Evolutionary conservation across 35 echinoderm and acorn worm genomes (phyloP).

Genomic region (Anneissia japonica): DNA sequence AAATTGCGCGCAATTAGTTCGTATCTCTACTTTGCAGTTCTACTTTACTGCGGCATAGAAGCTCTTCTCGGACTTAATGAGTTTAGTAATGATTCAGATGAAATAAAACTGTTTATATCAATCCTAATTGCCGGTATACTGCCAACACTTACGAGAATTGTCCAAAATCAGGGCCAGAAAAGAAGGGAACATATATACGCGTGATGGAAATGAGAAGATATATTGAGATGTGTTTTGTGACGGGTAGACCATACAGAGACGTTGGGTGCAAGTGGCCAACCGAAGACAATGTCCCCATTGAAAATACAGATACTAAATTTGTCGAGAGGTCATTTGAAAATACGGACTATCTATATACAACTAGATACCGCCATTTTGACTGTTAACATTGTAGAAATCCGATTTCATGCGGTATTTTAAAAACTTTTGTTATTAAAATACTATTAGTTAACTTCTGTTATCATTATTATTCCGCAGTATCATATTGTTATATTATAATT

Average conservation of each 20-base stretch:
- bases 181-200: not conserved
- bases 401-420: too few species aligned
- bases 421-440: too few species aligned
- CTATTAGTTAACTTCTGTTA: too few species aligned
- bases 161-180: not conserved
- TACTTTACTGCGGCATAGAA: not conserved
- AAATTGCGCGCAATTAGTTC: not conserved
- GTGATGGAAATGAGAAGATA: not conserved
- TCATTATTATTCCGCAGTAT: too few species aligned
- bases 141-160: not conserved
- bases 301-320: not conserved
- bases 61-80: not conserved
- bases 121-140: not conserved
- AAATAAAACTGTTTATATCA: not conserved
- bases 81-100: not conserved
- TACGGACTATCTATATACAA: too few species aligned
- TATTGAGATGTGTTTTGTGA: not conserved
- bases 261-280: not conserved
- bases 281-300: not conserved
- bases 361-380: too few species aligned
- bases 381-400: too few species aligned
- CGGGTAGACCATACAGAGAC: not conserved
- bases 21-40: not conserved
- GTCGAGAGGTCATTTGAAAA: not conserved
- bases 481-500: too few species aligned